Base-by-base conservation (phyloP, 2,113 vertebrate genomes). In the Callithrix jacchus region DNA sequence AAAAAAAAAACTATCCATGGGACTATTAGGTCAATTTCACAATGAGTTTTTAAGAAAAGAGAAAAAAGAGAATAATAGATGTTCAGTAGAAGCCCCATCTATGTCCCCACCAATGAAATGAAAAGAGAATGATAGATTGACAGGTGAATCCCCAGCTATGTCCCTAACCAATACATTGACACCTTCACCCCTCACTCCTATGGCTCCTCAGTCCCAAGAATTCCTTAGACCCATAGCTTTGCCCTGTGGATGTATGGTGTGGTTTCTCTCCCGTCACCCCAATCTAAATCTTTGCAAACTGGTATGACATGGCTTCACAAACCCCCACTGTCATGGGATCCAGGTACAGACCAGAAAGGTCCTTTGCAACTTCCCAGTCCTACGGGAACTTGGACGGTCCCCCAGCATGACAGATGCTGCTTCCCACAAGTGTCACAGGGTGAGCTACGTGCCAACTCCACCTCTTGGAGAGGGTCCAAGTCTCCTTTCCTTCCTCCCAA, bases 401-500 rank as follows among this genome's bases (percentile, higher is more conserved):
- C 81, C 49, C 58, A 32, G n/a, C 84, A 52, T 23, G 91, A 56
- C 81, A 68, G 35, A 42, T 32, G 45, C 66, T 35, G 40, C 64
- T 58, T 61, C 49, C 45, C n/a, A 61, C 84, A 82, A 64, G 47
- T 1, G 8, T 0, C 17, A 3, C 37, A 32, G 25, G 2, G 0
- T 40, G 42, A 93, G 58, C n/a, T 76, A 81, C 61, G 74, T 80
- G 42, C 45, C 23, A 47, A 86, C 32, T 23, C 17, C 9, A 6
- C 54, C 81, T n/a, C 81, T 70, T 96, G 91, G 77, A 95, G 73
- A 83, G 11, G 45, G n/a, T 86, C 82, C 96, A 94, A 89, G 89
- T 89, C 91, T 79, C 52, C 45, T 58, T 87, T 71, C 93, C 58
- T 94, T 93, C 52, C 58, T 96, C 70, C 84, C 37, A 93, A 89